Evolutionary conservation across 2,797 vertebrate genomes (phyloP), one percentile per base, ranked within the genome.

Genomic region (Rhinogobio ventralis): DNA sequence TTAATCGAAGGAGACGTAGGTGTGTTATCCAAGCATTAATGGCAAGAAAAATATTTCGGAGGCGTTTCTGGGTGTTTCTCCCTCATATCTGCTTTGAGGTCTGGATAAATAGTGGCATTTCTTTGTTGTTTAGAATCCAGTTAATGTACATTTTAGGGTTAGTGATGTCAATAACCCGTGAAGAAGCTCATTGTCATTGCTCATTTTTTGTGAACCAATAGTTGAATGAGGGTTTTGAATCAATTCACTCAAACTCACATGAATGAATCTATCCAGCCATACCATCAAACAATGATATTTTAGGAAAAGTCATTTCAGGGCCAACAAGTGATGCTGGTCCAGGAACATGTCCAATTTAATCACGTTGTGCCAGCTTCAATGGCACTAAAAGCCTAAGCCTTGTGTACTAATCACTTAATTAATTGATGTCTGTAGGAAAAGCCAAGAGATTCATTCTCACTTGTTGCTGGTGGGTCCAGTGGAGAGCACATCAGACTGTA

Each of bases 381-480:
- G 17, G 64, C 30, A 17, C 64, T 36, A 17, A 66, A 17, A 20
- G 30, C 39, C 39, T 42, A 9, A 2, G 39, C 39, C 39, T 9
- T 42, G 39, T 9, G 39, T 42, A 42, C 64, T 8, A 36, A 10
- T 5, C 19, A 25, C n/a, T 25, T 25, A 46, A 39, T n/a, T n/a
- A 42, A 72, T 7, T 49, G n/a, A 49, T 28, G 39, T 15, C 42
- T 49, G 1, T 25, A 28, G 75, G 4, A 79, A 30, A 30, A 7
- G 25, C 19, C 6, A 28, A 15, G 13, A 25, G 49, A 85, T 23
- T 60, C 5, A 33, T 79, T 92, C 92, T 97, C 81, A 99, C 98
- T 99, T 99, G 94, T 99, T 99, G 95, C 96, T 97, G 89, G 95
- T 95, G 90, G 98, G 98, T 84, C 98, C 98, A 0, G 95, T 95